Base-by-base conservation (phyloP, 1,140 invertebrate genomes). In the Bactericera cockerelli region DNA sequence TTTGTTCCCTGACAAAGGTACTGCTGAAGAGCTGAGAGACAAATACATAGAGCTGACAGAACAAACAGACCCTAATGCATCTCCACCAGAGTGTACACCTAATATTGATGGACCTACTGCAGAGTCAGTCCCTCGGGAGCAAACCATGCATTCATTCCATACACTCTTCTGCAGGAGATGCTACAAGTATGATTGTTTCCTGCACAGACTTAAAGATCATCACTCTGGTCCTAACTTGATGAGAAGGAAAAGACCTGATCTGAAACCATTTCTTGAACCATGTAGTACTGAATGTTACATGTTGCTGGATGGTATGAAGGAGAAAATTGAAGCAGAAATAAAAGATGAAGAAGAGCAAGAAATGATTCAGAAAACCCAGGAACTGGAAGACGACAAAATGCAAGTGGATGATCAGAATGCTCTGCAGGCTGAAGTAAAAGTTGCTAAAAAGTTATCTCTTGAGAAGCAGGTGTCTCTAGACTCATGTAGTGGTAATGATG, bases 171-270 rank as follows among this genome's bases (percentile, higher is more conserved):
- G 94, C 69, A 75, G 94, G 21, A 76, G 94, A 11, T 98, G 94
- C 74, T 98, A 93, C 71, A 97, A 96, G 81, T 98, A 98, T 71
- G 95, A 98, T 74, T 98, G 95, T 71, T 94, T 95, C 69, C 73
- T 96, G 55, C 94, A 98, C 75, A 85, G 89, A 68, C 74, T 90
- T 49, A 86, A 91, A 79, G 86, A 84, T n/a, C 89, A 88, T 70
- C 88, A 93, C 75, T 87, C 91, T 0, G 86, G 87, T 54, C 89
- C 91, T 2, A 93, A 89, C 76, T 77, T 92, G 61, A 54, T 63
- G 62, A 93, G 90, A 68, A 77, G 91, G 33, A 91, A 92, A 71
- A 86, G 87, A 55, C 87, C 88, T 0, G 92, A 96, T 70, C 74
- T 93, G 55, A 91, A 92, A 71, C 79, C 84, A 1, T 89, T 90